Base-by-base conservation (phyloP, 1,140 invertebrate genomes). In the Dendrolimus kikuchii region DNA sequence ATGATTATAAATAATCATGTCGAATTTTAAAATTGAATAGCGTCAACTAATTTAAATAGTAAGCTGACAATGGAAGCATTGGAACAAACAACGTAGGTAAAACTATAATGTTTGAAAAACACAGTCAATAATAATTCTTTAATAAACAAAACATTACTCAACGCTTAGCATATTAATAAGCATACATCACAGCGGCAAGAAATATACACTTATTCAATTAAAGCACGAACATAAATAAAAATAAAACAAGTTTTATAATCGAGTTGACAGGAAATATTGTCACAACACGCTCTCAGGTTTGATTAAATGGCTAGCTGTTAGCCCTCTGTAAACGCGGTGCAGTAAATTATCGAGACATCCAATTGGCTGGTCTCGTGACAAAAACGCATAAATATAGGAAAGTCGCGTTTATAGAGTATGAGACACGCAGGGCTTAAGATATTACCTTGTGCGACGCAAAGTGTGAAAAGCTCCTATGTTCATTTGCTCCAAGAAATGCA, bases 361-460 rank as follows among this genome's bases (percentile, higher is more conserved):
- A 68, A 81, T 79, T 74, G 76, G 64, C 44, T 57, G 59, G 64
- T 83, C 61, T 72, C 80, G 80, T 83, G 80, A 81, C 74, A 74
- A 80, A 68, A 64, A 57, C 47, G 57, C 67, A 81, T 83, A 80
- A 83, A 82, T 75, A 75, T 57, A 40, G 55, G 58, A 59, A 59
- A 59, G 66, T 60, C 50, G 49, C 49, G 41, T 77, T 73, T 50
- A 49, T 56, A 42, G 58, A 61, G 48, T 57, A 66, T 51, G 60
- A 67, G 67, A 75, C 70, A 71, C 69, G 67, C 68, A 64, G 68
- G 66, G 45, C 60, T 53, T 49, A 76, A 59, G 53, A 65, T 44
- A 53, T 61, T 53, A 53, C 66, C 66, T 64, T 74, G 67, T 56
- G 57, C 51, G 48, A 68, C 55, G 42, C 64, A 7, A 23, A 23